These are phyloP conservation scores for Agonum fuliginosum DNA, from an alignment of 2,888 invertebrate species.

Conservation along the genomic window DNA sequence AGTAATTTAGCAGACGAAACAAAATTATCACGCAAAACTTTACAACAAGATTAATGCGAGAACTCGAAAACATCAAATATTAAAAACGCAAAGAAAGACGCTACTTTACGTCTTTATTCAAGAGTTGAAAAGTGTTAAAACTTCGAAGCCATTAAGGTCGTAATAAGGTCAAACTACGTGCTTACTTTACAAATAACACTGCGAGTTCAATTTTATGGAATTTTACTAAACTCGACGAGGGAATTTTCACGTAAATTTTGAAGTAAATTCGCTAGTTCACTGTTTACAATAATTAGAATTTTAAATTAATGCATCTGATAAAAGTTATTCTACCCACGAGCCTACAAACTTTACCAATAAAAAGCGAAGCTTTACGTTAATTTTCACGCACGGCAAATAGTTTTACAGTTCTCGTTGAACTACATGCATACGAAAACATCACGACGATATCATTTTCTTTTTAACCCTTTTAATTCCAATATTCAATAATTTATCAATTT, in stretches of 20 bases:
- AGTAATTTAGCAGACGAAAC: constrained; percentile 23
- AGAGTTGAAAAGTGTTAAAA: constrained; percentile 31
- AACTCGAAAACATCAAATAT: constrained; percentile 41
- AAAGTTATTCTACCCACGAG: not conserved
- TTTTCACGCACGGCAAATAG: too few species aligned
- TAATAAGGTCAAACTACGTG: constrained; percentile 37
- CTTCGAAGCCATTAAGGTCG: constrained; percentile 22
- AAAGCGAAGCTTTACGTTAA: too few species aligned
- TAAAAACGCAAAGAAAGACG: constrained; percentile 28
- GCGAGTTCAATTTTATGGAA: constrained; percentile 13
- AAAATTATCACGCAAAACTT: constrained; percentile 29
- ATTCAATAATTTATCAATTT: too few species aligned
- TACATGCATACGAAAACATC: too few species aligned
- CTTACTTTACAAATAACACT: constrained; percentile 1
- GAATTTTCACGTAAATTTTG: not conserved
- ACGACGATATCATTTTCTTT: too few species aligned
- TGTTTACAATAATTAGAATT: constrained; percentile 28
- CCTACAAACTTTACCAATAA: constrained; percentile 18
- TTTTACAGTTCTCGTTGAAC: too few species aligned
- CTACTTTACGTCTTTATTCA: constrained; percentile 36
- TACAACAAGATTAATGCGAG: constrained; percentile 20
- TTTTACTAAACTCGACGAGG: not conserved
- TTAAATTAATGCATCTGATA: constrained; percentile 5
- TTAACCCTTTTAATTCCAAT: too few species aligned
- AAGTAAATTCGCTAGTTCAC: not conserved